Percentiles rank a stretch among this genome's conserved stretches.
Evolutionary conservation across 1,140 invertebrate genomes (phyloP).

Genomic region (Ruditapes philippinarum): DNA sequence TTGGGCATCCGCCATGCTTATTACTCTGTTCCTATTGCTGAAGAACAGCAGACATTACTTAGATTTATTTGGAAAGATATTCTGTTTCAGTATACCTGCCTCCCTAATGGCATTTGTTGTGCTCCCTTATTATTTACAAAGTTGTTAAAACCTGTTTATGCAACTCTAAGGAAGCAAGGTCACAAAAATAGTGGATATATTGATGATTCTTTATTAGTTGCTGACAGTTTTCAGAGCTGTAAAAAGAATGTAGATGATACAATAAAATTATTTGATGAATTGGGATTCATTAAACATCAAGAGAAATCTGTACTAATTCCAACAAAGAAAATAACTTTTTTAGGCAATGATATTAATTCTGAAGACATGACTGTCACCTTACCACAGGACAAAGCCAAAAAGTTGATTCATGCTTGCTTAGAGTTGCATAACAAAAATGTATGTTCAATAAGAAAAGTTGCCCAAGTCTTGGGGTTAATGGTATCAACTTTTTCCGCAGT

Average conservation of each 20-base stretch:
- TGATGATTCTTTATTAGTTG: slow-evolving; percentile 65
- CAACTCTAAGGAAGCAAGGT: slow-evolving; percentile 44
- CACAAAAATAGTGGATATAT: slow-evolving; percentile 58
- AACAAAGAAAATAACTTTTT: neutral
- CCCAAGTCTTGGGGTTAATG: slow-evolving; percentile 53
- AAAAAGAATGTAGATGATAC: slow-evolving; percentile 58
- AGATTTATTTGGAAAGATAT: slow-evolving; percentile 52
- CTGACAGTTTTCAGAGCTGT: slow-evolving; percentile 59
- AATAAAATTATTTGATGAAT: neutral
- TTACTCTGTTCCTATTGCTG: slow-evolving; percentile 38
- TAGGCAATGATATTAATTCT: slow-evolving; percentile 35
- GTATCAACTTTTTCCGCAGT: slow-evolving; percentile 57
- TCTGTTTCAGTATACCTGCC: slow-evolving; percentile 55
- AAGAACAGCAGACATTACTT: slow-evolving; percentile 6
- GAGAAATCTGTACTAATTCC: slow-evolving; percentile 12
- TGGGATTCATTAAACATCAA: slow-evolving; percentile 67
- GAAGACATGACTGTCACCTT: slow-evolving; percentile 55
- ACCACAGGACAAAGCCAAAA: slow-evolving; percentile 12
- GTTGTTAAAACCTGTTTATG: slow-evolving; percentile 63
- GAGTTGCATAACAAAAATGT: slow-evolving; percentile 23
- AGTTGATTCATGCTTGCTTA: slow-evolving; percentile 33
- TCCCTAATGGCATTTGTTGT: slow-evolving; percentile 45
- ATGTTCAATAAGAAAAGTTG: slow-evolving; percentile 47
- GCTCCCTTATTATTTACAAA: slow-evolving; percentile 52
- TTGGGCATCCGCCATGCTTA: slow-evolving; percentile 54